A percentile compares a stretch with the other conserved stretches of the same genome.
Evolutionary conservation across 2,888 invertebrate genomes (phyloP).

Genomic region (Tyria jacobaeae): DNA sequence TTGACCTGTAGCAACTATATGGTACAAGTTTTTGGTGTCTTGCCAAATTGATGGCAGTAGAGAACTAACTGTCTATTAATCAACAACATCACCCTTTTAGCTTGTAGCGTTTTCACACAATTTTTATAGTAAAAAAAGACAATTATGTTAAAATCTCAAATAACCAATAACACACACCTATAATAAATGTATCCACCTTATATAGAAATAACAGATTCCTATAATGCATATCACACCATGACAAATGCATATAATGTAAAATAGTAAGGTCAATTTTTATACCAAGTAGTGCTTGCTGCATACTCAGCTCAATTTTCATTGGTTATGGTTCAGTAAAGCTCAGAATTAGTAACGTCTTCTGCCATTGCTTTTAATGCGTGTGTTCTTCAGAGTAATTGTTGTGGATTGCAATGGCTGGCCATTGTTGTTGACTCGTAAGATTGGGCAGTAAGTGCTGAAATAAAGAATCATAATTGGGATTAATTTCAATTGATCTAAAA

Average conservation of each 20-base stretch:
- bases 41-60: no score
- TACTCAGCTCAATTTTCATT: slow-evolving; percentile 1
- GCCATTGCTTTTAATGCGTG: slow-evolving; percentile 78
- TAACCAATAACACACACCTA: no score
- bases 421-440: slow-evolving; percentile 69
- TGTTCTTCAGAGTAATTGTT: slow-evolving; percentile 78
- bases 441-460: slow-evolving; percentile 81
- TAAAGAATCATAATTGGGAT: neutral
- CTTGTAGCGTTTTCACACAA: no score
- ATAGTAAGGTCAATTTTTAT: neutral
- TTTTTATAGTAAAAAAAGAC: no score
- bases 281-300: neutral
- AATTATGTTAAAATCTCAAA: no score
- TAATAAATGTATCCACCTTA: neutral
- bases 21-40: no score
- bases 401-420: slow-evolving; percentile 74
- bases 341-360: slow-evolving; percentile 65
- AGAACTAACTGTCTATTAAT: no score
- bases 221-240: no score
- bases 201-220: neutral
- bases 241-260: neutral
- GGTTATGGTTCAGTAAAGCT: slow-evolving; percentile 2
- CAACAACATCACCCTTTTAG: no score
- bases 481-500: no score
- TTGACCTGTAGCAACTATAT: no score